These are phyloP conservation scores for Sarcophilus harrisii DNA, from an alignment of 2,797 vertebrate species.

Conservation along the genomic window DNA sequence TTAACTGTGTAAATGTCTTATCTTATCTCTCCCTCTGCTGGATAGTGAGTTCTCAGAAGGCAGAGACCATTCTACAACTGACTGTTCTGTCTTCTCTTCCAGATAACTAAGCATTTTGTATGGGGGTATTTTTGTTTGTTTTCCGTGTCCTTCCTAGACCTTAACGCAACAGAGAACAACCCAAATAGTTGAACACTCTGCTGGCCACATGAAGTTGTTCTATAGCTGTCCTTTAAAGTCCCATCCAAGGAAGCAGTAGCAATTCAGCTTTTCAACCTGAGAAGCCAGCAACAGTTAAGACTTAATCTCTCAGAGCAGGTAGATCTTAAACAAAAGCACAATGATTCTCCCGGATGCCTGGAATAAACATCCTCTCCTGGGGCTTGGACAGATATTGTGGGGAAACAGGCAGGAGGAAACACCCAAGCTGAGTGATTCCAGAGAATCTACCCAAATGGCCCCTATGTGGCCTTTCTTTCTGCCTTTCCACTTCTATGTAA, in stretches of 20 bases:
- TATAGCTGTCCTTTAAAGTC: slow-evolving; percentile 46
- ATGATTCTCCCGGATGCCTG: slow-evolving; percentile 64
- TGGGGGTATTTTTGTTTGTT: neutral
- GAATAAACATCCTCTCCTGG: slow-evolving; percentile 76
- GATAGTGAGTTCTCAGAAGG: neutral
- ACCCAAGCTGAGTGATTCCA: neutral
- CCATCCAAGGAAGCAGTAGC: slow-evolving; percentile 60
- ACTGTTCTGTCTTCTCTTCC: neutral
- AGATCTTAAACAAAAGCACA: slow-evolving; percentile 76
- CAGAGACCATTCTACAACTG: neutral
- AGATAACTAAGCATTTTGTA: neutral
- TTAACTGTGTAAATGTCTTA: neutral
- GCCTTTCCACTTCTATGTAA: neutral
- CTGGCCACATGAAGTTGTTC: neutral
- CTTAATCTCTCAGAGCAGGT: slow-evolving; percentile 68
- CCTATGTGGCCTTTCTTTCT: neutral
- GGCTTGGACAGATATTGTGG: slow-evolving; percentile 39
- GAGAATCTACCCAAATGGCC: slow-evolving; percentile 6
- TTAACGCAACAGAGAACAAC: neutral
- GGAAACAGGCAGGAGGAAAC: slow-evolving; percentile 61
- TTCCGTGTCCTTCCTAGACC: neutral
- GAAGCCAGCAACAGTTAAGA: slow-evolving; percentile 38
- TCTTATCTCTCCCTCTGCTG: neutral
- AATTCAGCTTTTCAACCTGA: slow-evolving; percentile 55
- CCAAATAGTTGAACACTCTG: neutral